Base-by-base conservation (phyloP, 2,797 vertebrate species). In the Neoniphon sammara region DNA sequence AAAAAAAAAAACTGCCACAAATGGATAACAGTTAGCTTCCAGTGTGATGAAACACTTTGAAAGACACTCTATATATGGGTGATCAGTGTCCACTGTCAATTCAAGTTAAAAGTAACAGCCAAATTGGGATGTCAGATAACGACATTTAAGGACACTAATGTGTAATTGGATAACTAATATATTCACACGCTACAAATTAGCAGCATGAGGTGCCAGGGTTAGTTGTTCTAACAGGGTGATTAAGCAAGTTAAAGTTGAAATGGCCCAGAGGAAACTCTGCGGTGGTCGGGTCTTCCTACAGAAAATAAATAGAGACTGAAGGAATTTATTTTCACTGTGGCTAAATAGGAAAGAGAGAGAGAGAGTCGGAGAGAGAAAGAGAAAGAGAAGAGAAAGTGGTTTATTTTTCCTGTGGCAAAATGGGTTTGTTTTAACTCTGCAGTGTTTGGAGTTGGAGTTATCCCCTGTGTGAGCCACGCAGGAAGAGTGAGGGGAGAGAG, bases 321-420 rank as follows among this genome's bases (percentile, higher is more conserved):
- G 62, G 68, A 76, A 89, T 92, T 92, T 92, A 88, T 93, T 93
- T 92, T 87, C 57, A 83, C 82, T 86, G 66, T 70, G 56, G 78
- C 84, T 88, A 87, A 89, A 87, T 74, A 81, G 77, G 70, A n/a
- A 58, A 31, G 57, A 71, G 83, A 74, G 58, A 30, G 18, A 59
- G 53, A 62, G 34, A 59, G 21, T 46, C 31, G 58, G 3, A 66
- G 47, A 58, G 68, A 65, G 56, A 63, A 59, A 75, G 69, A 56
- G 55, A 39, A 25, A 65, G 61, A 70, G n/a, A 44, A 27, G 64
- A 74, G 73, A 87, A 66, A 82, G 80, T 66, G 36, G 85, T 91
- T 94, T 91, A 89, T 93, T 94, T 93, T 92, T 77, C 82, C 72
- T 85, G 82, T 52, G 62, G 80, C 66, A 59, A 85, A 90, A 90